Percentiles rank a stretch among this genome's conserved stretches.
phyloP scores from a whole-genome alignment of 2,888 invertebrate species.

The Scaptomyza cyrtandrae region DNA sequence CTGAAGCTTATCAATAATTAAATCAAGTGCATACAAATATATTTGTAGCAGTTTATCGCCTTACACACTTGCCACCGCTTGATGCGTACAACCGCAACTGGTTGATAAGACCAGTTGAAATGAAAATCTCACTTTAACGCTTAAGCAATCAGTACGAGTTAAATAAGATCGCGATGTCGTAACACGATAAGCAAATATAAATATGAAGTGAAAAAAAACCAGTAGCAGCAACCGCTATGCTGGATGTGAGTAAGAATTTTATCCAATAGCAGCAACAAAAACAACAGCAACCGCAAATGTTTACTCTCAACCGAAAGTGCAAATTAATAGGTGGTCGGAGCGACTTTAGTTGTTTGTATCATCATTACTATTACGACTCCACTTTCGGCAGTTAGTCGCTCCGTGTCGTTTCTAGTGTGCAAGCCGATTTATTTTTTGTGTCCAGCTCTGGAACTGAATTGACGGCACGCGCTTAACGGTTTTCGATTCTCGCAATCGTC shows the following conservation, averaged over 20 bases:
- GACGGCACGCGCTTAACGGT: constrained; percentile 32
- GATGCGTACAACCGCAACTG: neutral
- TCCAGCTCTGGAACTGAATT: constrained; percentile 10
- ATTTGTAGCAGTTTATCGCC: no score
- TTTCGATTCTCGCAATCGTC: constrained; percentile 24
- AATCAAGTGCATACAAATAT: no score
- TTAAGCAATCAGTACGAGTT: constrained; percentile 45
- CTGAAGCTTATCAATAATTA: no score
- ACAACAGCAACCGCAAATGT: constrained; percentile 9
- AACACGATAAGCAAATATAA: constrained; percentile 57
- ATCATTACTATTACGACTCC: constrained; percentile 14
- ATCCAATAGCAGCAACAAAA: constrained; percentile 9
- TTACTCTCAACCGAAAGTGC: constrained; percentile 53
- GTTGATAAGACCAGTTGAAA: constrained; percentile 53
- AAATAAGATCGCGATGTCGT: constrained; percentile 36
- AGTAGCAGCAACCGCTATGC: constrained; percentile 24
- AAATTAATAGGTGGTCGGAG: constrained; percentile 53
- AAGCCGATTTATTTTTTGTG: constrained; percentile 29
- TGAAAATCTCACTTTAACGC: constrained; percentile 42
- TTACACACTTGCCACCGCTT: neutral
- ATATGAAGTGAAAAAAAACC: constrained; percentile 21
- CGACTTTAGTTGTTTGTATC: constrained; percentile 17
- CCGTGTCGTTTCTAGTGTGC: constrained; percentile 32
- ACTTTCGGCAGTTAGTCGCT: constrained; percentile 40
- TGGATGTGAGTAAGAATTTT: constrained; percentile 14